Percentiles rank a stretch among this genome's conserved stretches.
phyloP scores from a whole-genome alignment of 2,797 vertebrate genomes.

The Eremophila alpestris region DNA sequence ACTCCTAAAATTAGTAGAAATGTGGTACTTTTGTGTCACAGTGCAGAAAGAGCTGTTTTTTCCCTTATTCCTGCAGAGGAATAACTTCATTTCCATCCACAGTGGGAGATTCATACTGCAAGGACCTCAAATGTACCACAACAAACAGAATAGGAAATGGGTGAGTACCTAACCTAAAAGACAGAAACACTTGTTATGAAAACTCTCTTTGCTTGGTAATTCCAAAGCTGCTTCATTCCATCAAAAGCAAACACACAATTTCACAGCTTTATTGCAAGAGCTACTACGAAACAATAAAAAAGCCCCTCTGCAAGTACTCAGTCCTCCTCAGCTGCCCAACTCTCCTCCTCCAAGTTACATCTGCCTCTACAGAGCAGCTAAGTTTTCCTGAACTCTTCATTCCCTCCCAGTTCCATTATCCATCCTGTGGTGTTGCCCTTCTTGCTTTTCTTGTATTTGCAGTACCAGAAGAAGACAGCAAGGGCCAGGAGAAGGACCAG shows the following conservation, averaged over 20 bases:
- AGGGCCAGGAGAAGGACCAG: slow-evolving; percentile 34
- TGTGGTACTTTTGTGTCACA: not conserved
- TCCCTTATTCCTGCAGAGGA: not conserved
- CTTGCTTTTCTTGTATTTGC: not conserved
- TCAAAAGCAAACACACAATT: not conserved
- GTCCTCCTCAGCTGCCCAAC: not conserved
- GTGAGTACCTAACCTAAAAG: not conserved
- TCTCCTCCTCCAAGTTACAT: not conserved
- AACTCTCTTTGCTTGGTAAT: not conserved
- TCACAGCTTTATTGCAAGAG: not conserved
- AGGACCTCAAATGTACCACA: not conserved
- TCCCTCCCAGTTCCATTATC: slow-evolving; percentile 16
- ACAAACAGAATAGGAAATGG: not conserved
- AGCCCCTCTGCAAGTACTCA: not conserved
- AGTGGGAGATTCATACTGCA: not conserved
- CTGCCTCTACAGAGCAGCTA: not conserved
- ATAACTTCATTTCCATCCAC: not conserved
- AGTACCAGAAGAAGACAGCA: not conserved
- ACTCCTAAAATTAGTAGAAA: not conserved
- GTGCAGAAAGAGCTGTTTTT: fast-evolving
- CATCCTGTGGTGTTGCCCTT: not conserved
- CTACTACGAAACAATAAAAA: not conserved
- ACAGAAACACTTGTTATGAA: not conserved
- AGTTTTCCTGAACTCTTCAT: not conserved
- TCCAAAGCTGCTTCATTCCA: not conserved